These are phyloP conservation scores for Drosophila arawakana DNA, from an alignment of 1,140 invertebrate genomes.

Conservation along the genomic window DNA sequence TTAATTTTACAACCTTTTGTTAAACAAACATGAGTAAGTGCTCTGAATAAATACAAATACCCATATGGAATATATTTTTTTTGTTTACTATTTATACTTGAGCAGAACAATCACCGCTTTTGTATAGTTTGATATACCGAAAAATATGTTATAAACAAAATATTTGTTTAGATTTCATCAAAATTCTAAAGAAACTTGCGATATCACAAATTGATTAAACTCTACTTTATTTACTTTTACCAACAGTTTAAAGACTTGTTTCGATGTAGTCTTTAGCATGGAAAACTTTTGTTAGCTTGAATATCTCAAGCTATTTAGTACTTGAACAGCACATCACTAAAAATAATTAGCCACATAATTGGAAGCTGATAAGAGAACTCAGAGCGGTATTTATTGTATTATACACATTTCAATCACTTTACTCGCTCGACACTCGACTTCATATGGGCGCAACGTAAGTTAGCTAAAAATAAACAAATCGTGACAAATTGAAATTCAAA, in stretches of 20 bases:
- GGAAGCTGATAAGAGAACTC: not conserved
- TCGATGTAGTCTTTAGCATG: too few species aligned
- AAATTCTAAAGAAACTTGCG: too few species aligned
- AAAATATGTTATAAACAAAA: too few species aligned
- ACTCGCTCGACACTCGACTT: not conserved
- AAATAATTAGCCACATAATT: not conserved
- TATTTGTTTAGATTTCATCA: too few species aligned
- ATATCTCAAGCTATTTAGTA: too few species aligned
- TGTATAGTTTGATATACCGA: too few species aligned
- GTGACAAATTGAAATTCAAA: conserved; percentile 60
- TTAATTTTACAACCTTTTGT: conserved; percentile 18
- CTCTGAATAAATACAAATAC: not conserved
- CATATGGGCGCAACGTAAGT: conserved; percentile 18
- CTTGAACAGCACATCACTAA: not conserved
- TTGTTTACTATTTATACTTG: not conserved
- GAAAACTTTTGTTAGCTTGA: too few species aligned
- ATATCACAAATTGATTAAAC: too few species aligned
- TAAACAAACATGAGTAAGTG: conserved; percentile 18
- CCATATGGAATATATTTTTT: too few species aligned
- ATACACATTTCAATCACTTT: not conserved
- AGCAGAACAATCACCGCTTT: not conserved
- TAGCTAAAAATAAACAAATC: conserved; percentile 72
- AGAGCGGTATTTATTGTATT: not conserved
- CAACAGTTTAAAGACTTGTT: too few species aligned
- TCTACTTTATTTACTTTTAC: too few species aligned